Evolutionary conservation across 2,888 invertebrate species (phyloP).

Genomic region (Rotaria magnacalcarata): DNA sequence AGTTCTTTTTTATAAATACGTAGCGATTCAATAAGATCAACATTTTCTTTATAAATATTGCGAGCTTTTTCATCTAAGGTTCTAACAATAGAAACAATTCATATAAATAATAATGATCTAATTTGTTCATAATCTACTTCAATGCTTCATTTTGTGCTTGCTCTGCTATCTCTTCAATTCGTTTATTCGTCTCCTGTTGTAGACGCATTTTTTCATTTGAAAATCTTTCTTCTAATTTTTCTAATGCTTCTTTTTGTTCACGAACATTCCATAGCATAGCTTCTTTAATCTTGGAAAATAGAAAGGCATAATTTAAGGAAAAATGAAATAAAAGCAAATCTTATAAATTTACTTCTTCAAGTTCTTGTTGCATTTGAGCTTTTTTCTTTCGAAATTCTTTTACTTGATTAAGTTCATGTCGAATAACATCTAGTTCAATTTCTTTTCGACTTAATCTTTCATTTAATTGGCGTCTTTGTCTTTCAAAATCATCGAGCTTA

Average conservation of each 20-base stretch:
- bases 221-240: constrained; percentile 58
- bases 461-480: constrained; percentile 55
- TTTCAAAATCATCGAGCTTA: constrained; percentile 54
- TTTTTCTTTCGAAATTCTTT: constrained; percentile 58
- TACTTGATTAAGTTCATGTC: constrained; percentile 57
- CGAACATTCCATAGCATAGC: constrained; percentile 55
- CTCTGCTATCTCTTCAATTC: constrained; percentile 58
- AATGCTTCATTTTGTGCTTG: constrained; percentile 59
- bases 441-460: constrained; percentile 53
- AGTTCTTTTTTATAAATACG: constrained; percentile 56
- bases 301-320: background rate
- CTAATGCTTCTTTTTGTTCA: constrained; percentile 56
- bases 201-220: constrained; percentile 60
- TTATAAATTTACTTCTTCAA: constrained; percentile 54
- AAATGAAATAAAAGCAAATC: background rate
- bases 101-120: background rate
- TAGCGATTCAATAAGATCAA: constrained; percentile 55
- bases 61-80: constrained; percentile 59
- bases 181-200: constrained; percentile 59
- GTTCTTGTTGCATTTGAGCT: constrained; percentile 57
- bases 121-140: constrained; percentile 53
- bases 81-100: constrained; percentile 46
- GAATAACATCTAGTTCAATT: constrained; percentile 56
- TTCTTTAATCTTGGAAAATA: constrained; percentile 55
- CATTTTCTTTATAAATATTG: constrained; percentile 59